Conservation (phyloP, 2,113 vertebrate genomes). For the Lophura nycthemera region DNA sequence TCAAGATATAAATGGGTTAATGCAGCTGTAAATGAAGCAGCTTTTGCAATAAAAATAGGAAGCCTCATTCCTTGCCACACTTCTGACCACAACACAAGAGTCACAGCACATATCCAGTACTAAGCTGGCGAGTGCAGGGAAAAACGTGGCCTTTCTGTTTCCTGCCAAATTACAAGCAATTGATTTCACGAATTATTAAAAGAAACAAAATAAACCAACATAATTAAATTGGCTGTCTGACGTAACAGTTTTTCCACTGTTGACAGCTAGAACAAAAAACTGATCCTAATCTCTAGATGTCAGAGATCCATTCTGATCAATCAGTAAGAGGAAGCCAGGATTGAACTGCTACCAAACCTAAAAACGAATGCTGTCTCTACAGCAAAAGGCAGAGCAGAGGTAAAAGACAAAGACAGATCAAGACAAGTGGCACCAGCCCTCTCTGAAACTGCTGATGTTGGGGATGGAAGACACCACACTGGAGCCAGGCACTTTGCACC, state of each 20-base stretch:
- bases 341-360: background rate
- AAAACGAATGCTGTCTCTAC: background rate
- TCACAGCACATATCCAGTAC: background rate
- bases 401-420: background rate
- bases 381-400: background rate
- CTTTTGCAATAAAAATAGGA: background rate
- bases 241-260: background rate
- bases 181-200: background rate
- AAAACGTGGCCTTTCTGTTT: background rate
- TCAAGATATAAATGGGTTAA: background rate
- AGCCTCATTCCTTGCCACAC: background rate
- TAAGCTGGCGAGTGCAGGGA: accelerated
- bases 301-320: background rate
- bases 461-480: background rate
- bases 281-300: background rate
- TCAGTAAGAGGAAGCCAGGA: background rate
- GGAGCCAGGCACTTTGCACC: accelerated
- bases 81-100: background rate
- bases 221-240: background rate
- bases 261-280: background rate
- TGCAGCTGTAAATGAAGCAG: background rate
- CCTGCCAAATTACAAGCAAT: background rate
- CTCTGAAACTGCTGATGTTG: background rate
- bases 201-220: background rate
- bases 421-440: background rate